phyloP scores from a whole-genome alignment of 2,797 vertebrate species.

The Molothrus aeneus region DNA sequence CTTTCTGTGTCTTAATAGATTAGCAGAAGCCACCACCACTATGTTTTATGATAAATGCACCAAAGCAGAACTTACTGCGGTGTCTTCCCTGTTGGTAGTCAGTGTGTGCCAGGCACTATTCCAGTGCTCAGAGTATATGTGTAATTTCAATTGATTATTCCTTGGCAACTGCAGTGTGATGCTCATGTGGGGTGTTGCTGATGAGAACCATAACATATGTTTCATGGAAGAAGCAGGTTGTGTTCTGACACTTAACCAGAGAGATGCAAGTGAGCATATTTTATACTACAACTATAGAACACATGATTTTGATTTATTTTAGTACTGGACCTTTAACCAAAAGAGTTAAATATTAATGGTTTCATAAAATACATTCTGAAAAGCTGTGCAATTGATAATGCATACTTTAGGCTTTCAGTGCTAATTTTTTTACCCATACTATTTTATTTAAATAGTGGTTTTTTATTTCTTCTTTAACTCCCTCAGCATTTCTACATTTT shows the following conservation, averaged over 20 bases:
- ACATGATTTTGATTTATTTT: neutral
- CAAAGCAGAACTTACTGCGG: neutral
- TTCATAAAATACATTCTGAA: neutral
- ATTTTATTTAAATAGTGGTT: neutral
- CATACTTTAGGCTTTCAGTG: neutral
- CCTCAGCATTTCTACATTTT: neutral
- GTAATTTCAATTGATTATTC: constrained; percentile 33
- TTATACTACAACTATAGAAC: neutral
- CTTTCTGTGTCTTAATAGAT: neutral
- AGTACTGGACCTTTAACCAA: neutral
- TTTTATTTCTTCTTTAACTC: neutral
- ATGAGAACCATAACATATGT: constrained; percentile 35
- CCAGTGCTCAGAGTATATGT: neutral
- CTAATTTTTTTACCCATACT: neutral
- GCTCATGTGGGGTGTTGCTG: constrained; percentile 1
- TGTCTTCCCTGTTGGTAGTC: neutral
- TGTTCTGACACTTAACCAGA: constrained; percentile 21
- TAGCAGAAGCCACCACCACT: neutral
- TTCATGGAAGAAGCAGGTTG: constrained; percentile 4
- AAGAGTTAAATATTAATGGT: neutral
- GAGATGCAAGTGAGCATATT: neutral
- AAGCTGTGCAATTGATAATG: neutral
- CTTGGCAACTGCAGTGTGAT: neutral
- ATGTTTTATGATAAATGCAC: neutral
- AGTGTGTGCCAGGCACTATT: neutral